Conservation (phyloP, 1,140 invertebrate genomes). For the Radopholus similis region DNA sequence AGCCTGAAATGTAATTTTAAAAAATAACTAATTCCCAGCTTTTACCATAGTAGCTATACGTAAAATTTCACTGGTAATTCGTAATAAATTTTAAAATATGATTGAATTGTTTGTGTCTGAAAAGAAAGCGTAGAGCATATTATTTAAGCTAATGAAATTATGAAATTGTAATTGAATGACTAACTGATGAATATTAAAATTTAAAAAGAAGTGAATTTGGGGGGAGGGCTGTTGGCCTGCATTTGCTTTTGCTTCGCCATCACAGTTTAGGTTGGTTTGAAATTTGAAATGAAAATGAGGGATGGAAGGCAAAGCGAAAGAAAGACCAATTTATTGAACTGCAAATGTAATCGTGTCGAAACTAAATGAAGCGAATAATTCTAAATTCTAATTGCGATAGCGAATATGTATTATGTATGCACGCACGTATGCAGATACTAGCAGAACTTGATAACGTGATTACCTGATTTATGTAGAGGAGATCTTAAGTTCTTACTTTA, state of each 20-base stretch:
- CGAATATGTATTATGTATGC: no score
- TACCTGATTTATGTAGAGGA: no score
- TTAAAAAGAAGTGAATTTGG: background rate
- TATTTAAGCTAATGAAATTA: background rate
- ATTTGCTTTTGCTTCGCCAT: background rate
- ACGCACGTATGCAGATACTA: no score
- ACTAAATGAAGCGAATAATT: background rate
- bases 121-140: background rate
- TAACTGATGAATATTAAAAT: background rate
- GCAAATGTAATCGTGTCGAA: constrained; percentile 4
- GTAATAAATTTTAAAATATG: background rate
- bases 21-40: background rate
- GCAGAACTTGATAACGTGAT: no score
- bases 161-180: background rate
- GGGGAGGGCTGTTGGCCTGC: no score
- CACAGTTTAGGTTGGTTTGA: background rate
- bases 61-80: no score
- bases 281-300: background rate
- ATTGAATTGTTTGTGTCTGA: background rate
- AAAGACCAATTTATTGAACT: background rate
- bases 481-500: no score
- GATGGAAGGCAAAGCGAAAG: background rate
- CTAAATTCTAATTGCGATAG: background rate
- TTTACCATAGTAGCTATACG: no score
- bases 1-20: constrained; percentile 38